Percentiles rank a stretch among this genome's conserved stretches.
These are phyloP conservation scores for Oreochromis aureus DNA, from an alignment of 2,113 vertebrate genomes.

Conservation along the genomic window DNA sequence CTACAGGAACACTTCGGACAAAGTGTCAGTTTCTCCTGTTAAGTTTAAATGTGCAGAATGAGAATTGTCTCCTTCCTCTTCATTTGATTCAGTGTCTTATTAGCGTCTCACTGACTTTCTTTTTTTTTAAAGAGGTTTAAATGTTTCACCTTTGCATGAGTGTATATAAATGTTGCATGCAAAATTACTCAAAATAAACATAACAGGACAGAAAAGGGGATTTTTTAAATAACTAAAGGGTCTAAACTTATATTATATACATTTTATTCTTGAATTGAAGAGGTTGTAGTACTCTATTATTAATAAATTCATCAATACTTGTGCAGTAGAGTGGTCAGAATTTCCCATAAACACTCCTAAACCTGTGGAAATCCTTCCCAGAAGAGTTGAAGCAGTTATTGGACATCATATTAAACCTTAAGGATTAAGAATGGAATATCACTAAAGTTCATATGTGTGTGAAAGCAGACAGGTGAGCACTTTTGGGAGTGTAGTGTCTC, in stretches of 20 bases:
- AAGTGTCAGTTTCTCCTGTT: constrained; percentile 16
- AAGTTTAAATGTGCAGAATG: background rate
- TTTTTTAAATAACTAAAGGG: background rate
- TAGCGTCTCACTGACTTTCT: background rate
- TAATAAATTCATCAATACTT: background rate
- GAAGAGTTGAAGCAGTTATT: background rate
- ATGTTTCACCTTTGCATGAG: background rate
- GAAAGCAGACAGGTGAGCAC: background rate
- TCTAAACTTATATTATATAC: background rate
- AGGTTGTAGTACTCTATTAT: background rate
- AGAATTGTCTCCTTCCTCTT: background rate
- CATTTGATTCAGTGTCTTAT: background rate
- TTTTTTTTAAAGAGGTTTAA: background rate
- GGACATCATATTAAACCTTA: background rate
- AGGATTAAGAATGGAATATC: background rate
- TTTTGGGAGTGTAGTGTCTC: background rate
- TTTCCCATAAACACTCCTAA: background rate
- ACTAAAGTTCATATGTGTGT: background rate
- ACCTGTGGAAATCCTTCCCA: background rate
- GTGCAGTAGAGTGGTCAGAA: background rate
- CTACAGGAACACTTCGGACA: background rate
- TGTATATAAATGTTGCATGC: background rate
- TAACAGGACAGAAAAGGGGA: background rate
- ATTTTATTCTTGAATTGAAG: background rate
- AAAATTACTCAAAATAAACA: background rate